A percentile compares a stretch with the other conserved stretches of the same genome.
Evolutionary conservation across 2,797 vertebrate genomes (phyloP).

Genomic region (Meda fulgida): DNA sequence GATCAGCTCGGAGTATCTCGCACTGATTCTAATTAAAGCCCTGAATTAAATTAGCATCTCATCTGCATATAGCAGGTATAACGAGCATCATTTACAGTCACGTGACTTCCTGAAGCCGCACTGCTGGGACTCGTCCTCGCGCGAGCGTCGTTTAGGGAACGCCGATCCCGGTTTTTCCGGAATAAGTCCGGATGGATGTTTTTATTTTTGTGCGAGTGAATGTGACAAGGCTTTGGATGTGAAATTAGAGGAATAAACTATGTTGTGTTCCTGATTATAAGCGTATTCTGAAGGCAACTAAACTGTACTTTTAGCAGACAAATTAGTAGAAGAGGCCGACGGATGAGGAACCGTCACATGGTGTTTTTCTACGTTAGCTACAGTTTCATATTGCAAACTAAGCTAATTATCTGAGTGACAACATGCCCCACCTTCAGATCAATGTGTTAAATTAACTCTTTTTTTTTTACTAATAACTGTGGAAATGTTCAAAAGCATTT

Average conservation of each 20-base stretch:
- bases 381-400: too few relatives aligned
- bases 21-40: constrained; percentile 54
- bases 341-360: background rate
- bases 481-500: too few relatives aligned
- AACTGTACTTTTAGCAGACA: background rate
- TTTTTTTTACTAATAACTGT: too few relatives aligned
- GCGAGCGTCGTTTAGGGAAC: background rate
- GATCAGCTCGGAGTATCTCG: constrained; percentile 34
- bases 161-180: background rate
- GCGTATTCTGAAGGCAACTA: background rate
- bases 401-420: background rate
- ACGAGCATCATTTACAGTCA: constrained; percentile 53
- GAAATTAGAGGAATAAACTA: background rate
- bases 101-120: constrained; percentile 38
- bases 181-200: constrained; percentile 1
- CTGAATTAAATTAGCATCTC: constrained; percentile 62
- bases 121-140: constrained; percentile 9
- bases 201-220: background rate
- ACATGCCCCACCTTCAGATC: background rate
- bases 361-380: too few relatives aligned
- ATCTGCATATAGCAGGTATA: constrained; percentile 59
- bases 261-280: background rate
- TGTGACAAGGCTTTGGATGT: background rate
- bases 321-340: background rate
- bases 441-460: too few relatives aligned